Base-by-base conservation (phyloP, 2,113 vertebrate genomes). In the Thinocorus orbignyianus region DNA sequence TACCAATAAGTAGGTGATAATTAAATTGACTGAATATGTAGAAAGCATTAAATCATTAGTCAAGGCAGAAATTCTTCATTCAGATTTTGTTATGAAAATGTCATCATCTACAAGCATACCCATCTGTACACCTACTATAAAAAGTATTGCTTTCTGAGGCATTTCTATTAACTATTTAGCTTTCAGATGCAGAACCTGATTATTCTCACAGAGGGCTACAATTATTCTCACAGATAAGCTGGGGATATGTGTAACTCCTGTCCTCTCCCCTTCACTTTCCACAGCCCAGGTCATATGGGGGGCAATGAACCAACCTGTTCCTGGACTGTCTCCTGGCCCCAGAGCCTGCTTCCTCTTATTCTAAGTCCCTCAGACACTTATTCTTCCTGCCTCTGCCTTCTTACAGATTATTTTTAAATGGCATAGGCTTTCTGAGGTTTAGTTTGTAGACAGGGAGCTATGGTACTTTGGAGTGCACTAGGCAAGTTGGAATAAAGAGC, bases 31-130 rank as follows among this genome's bases (percentile, higher is more conserved):
- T 65, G 85, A 87, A 77, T 91, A 70, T 49, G 46, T 71, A 54
- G 73, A 92, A 93, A 78, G 35, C 76, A 79, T 71, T 93, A 90
- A 95, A 92, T 86, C 93, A 81, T 91, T 92, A 92, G 44, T 85
- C 72, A 86, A 84, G 65, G 57, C 60, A 92, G 48, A 94, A 86
- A 64, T 78, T 78, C 64, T 94, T 94, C 52, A 71, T 95, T 96
- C 76, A 83, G 64, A 46, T 86, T 88, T 81, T 74, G 17, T 86
- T 88, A 79, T 54, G 65, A 90, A 95, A 86, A 92, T 92, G 90
- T 91, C 84, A 88, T 81, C 24, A 58, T 91, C 46, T 78, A 58
- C 37, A 83, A 74, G 51, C 60, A 78, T 51, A 71, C 35, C 74
- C 80, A 92, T 93, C 80, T 95, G 80, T 88, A 92, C 19, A 51